These are phyloP conservation scores for Dromiciops gliroides DNA, from an alignment of 2,113 vertebrate species.

Conservation along the genomic window DNA sequence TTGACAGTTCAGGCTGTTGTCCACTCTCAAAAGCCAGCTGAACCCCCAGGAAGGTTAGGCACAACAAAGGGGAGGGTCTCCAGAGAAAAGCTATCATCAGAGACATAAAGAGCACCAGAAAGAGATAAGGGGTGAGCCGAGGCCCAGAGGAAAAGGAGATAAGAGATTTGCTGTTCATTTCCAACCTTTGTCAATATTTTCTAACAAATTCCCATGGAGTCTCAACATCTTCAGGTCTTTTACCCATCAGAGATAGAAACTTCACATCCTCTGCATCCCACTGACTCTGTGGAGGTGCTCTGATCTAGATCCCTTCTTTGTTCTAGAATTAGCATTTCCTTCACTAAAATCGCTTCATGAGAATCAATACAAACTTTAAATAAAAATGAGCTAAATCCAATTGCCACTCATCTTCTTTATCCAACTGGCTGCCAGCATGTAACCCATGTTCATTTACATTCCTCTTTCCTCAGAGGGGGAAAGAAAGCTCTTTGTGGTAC, in stretches of 20 bases:
- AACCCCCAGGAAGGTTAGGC: not conserved
- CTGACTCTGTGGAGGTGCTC: slow-evolving; percentile 34
- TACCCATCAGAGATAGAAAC: not conserved
- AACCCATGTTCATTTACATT: not conserved
- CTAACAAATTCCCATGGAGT: not conserved
- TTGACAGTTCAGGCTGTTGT: not conserved
- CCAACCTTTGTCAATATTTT: not conserved
- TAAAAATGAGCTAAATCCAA: slow-evolving; percentile 68
- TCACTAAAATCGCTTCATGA: slow-evolving; percentile 15
- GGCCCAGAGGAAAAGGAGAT: not conserved
- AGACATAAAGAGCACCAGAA: accelerated
- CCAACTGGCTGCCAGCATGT: slow-evolving; percentile 26
- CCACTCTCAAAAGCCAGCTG: not conserved
- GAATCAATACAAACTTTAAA: slow-evolving; percentile 72
- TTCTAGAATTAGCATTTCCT: slow-evolving; percentile 59
- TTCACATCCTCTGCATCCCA: not conserved
- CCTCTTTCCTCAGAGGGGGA: not conserved
- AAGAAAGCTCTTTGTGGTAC: not conserved
- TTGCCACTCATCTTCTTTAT: slow-evolving; percentile 62
- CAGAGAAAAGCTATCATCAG: not conserved
- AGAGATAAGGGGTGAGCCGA: not conserved
- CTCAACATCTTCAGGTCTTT: not conserved
- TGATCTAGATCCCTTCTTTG: slow-evolving; percentile 21
- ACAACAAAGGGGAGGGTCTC: not conserved
- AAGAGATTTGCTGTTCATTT: not conserved